Evolutionary conservation across 2,888 invertebrate species (phyloP).

Genomic region (Hartigia nigra): DNA sequence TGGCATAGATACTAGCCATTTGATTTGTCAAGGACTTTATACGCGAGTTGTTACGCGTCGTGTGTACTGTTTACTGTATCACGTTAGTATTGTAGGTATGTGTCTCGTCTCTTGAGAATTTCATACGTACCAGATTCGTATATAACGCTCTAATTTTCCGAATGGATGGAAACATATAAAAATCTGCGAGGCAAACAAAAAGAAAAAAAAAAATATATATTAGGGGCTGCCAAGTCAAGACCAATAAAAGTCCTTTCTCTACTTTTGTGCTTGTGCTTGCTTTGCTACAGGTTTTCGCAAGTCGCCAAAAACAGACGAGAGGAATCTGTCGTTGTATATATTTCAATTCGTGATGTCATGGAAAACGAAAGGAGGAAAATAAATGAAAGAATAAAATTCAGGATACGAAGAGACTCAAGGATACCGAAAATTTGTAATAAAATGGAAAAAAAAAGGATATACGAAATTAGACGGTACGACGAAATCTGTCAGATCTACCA

Average conservation of each 20-base stretch:
- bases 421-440: no score
- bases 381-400: slow-evolving; percentile 18
- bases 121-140: slow-evolving; percentile 30
- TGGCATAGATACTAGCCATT: not conserved
- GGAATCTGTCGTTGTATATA: slow-evolving; percentile 24
- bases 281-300: slow-evolving; percentile 25
- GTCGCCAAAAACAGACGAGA: slow-evolving; percentile 20
- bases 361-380: slow-evolving; percentile 24
- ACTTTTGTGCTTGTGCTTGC: slow-evolving; percentile 33
- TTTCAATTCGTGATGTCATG: slow-evolving; percentile 37
- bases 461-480: not conserved
- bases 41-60: not conserved
- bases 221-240: slow-evolving; percentile 60
- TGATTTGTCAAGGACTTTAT: not conserved
- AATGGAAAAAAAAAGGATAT: not conserved
- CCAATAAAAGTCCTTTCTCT: slow-evolving; percentile 62
- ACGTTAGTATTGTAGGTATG: not conserved
- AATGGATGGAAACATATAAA: slow-evolving; percentile 65
- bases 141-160: slow-evolving; percentile 64
- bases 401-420: not conserved
- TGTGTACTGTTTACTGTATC: not conserved
- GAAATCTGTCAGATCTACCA: not conserved
- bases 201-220: slow-evolving; percentile 35
- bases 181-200: slow-evolving; percentile 64
- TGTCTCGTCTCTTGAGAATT: not conserved